Conservation (phyloP, 1,140 invertebrate species). For the Lineus longissimus region DNA sequence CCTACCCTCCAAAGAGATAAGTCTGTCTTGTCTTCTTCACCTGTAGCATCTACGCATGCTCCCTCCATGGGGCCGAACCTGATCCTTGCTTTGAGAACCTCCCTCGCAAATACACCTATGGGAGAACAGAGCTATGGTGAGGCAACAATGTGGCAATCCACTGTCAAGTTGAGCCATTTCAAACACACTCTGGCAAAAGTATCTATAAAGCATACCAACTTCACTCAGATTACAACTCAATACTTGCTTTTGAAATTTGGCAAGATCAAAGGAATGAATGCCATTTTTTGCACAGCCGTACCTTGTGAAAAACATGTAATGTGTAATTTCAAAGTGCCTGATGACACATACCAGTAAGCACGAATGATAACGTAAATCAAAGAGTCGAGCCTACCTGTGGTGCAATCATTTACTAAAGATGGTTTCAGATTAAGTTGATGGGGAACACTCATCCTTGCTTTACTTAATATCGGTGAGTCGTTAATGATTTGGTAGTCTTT, state of each 20-base stretch:
- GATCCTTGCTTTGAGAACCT: slow-evolving; percentile 17
- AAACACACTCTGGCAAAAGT: too few species aligned
- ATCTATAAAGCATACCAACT: too few species aligned
- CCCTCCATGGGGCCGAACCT: slow-evolving; percentile 32
- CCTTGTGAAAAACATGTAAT: background rate
- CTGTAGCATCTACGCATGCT: slow-evolving; percentile 4
- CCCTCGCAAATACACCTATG: slow-evolving; percentile 28
- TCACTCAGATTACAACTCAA: too few species aligned
- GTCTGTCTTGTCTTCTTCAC: background rate
- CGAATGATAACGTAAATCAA: background rate
- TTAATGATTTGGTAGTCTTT: slow-evolving; percentile 19
- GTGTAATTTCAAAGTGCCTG: too few species aligned
- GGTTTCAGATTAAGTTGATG: slow-evolving; percentile 19
- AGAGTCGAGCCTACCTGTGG: background rate
- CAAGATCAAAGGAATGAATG: too few species aligned
- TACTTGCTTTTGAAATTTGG: too few species aligned
- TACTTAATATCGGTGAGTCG: slow-evolving; percentile 25
- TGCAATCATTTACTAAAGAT: slow-evolving; percentile 21
- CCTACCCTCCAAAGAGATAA: background rate
- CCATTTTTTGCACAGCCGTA: too few species aligned
- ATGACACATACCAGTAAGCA: background rate
- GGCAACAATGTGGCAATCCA: too few species aligned
- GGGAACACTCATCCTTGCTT: slow-evolving; percentile 27
- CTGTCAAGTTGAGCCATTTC: too few species aligned
- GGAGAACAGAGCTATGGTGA: too few species aligned